Percentiles rank a stretch among this genome's conserved stretches.
These are phyloP conservation scores for Protomyctophum bolini DNA, from an alignment of 2,113 vertebrate genomes.

Conservation along the genomic window DNA sequence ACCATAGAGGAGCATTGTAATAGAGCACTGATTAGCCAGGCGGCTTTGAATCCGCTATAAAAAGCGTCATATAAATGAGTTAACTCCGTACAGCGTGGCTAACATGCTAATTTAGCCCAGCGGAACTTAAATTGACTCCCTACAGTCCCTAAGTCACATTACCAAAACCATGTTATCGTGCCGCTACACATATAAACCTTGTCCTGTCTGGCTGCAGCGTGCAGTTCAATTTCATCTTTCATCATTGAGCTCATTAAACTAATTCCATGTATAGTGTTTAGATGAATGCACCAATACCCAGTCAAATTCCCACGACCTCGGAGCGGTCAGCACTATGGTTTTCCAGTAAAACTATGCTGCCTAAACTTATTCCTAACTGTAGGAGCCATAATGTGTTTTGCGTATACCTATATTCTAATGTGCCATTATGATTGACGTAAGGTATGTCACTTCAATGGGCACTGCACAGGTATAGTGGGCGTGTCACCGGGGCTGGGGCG, in stretches of 20 bases:
- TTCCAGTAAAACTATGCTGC: too few relatives aligned
- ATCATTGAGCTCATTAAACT: constrained; percentile 53
- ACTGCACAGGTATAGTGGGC: too few relatives aligned
- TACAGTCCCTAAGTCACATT: constrained; percentile 52
- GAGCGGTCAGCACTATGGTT: too few relatives aligned
- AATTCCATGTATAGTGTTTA: background rate
- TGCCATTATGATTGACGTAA: too few relatives aligned
- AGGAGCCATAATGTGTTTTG: too few relatives aligned
- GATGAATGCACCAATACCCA: background rate
- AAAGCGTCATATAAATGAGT: constrained; percentile 74
- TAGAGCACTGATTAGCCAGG: constrained; percentile 75
- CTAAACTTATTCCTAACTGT: too few relatives aligned
- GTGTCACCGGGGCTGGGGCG: too few relatives aligned
- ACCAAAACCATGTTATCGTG: constrained; percentile 40
- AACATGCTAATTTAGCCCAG: constrained; percentile 62
- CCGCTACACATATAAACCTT: constrained; percentile 10
- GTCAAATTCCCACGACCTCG: too few relatives aligned
- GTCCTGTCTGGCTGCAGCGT: constrained; percentile 19
- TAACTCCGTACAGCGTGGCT: constrained; percentile 56
- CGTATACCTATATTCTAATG: too few relatives aligned
- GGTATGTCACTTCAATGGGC: too few relatives aligned
- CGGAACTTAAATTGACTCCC: constrained; percentile 73
- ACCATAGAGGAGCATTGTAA: constrained; percentile 70
- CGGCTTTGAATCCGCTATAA: constrained; percentile 74
- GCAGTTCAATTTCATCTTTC: constrained; percentile 39